Base-by-base conservation (phyloP, 2,888 invertebrate genomes). In the Drosophila limbata region DNA sequence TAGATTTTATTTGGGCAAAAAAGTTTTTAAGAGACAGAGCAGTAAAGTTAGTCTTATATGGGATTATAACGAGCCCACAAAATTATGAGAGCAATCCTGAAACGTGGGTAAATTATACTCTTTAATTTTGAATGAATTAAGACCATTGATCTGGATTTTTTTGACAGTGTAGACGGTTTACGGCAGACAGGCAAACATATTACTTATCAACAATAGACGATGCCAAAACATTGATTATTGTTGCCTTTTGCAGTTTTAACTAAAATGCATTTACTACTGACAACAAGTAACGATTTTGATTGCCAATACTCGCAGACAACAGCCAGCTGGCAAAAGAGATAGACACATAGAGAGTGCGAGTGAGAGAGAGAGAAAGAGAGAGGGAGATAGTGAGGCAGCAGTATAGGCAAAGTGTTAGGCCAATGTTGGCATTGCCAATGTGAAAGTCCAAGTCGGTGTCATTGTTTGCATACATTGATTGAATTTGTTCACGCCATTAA, bases 401-500 rank as follows among this genome's bases (percentile, higher is more conserved):
- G 19, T 13, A n/a, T 42, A 59, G 42, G 48, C 28, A 56, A 44
- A 50, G 62, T 44, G 55, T 62, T 67, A 55, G 73, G 45, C 68
- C 68, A 62, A 59, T 73, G 48, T 53, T 64, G 70, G 40, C 74
- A 62, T 62, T 55, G 64, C 48, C 73, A 52, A 59, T 51, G 56
- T 25, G 21, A 21, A 25, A 25, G 21, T 28, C 28, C 28, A 60
- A 73, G 65, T 61, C 55, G 69, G 65, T 78, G 73, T 77, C 78
- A 77, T 84, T 88, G 87, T 88, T 88, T 88, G 84, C 89, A 88
- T 79, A 87, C 90, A 90, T 89, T 90, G 91, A 91, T 91, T 91
- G 91, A 91, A 91, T 91, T 91, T 91, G 91, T 91, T 91, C 91
- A 91, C 91, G 89, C 89, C 91, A 91, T 91, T 91, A 91, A 91